Percentiles rank a stretch among this genome's conserved stretches.
Evolutionary conservation across 2,888 invertebrate species (phyloP).

Genomic region (Muschampia plurimacula): DNA sequence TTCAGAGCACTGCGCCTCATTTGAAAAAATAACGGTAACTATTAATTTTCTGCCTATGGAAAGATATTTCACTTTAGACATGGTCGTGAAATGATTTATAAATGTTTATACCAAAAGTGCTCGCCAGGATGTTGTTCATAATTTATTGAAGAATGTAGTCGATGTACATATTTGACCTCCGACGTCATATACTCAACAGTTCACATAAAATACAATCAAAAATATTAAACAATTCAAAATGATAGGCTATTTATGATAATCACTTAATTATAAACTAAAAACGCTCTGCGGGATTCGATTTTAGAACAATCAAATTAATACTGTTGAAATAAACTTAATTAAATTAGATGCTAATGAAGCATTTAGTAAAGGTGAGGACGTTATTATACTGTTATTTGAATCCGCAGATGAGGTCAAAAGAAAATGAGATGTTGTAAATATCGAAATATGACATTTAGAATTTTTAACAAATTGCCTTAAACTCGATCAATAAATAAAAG

Average conservation of each 20-base stretch:
- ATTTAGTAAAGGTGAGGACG: constrained; percentile 16
- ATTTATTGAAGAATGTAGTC: constrained; percentile 2
- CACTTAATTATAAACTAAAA: constrained; percentile 15
- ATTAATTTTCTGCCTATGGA: constrained; percentile 16
- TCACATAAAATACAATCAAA: constrained; percentile 19
- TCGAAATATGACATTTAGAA: constrained; percentile 10
- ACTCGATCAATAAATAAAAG: constrained; percentile 10
- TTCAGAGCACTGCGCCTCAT: constrained; percentile 21
- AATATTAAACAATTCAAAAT: constrained; percentile 8
- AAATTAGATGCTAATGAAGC: constrained; percentile 25
- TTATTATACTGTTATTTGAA: constrained; percentile 10
- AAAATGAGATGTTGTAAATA: constrained; percentile 10
- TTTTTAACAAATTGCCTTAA: constrained; percentile 3
- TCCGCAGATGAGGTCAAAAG: constrained; percentile 17
- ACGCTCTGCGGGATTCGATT: constrained; percentile 19
- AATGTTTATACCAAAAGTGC: neutral
- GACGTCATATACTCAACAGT: constrained; percentile 23
- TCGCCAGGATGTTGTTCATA: neutral
- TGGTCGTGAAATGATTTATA: neutral
- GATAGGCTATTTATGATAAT: constrained; percentile 17
- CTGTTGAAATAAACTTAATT: constrained; percentile 21
- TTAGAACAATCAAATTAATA: constrained; percentile 33
- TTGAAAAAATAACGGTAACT: constrained; percentile 32
- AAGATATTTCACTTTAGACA: constrained; percentile 6
- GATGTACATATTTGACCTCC: constrained; percentile 1